Evolutionary conservation across 2,888 invertebrate species (phyloP), one percentile per base, ranked within the genome.

Genomic region (Aspidiotus destructor): DNA sequence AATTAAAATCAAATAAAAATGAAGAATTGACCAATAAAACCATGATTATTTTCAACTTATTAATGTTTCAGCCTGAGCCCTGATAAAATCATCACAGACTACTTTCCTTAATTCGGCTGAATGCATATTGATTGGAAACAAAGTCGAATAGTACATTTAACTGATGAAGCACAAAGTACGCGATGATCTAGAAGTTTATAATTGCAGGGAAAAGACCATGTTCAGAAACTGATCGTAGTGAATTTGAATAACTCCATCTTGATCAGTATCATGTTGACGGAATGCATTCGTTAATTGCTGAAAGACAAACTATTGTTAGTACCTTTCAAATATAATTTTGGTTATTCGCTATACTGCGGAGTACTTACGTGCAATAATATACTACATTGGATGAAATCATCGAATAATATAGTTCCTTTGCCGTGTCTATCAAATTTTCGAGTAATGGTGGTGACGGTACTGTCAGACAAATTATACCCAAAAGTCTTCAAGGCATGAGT

Each of bases 381-480:
- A 77, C 94, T 95, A 76, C 94, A 93, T 77, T 97, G 97, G 73
- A 98, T 97, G 77, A 98, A 98, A 78, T 99, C 98, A 80, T 99
- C 98, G 79, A 99, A 99, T 67, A 92, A 84, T 74, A 99, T 91
- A 8, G 88, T 89, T 44, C 93, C 92, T 64, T 83, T 81, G n/a
- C 94, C 94, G 75, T 86, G 87, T 72, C 97, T 83, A 79, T 98
- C 98, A 79, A 96, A 99, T 79, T 97, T 97, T 73, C 87, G 84
- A 65, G 99, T 81, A 75, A 98, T 82, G 52, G 88, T 83, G 71
- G 84, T 85, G 70, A 93, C 83, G 67, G 96, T 84, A 70, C 84
- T 83, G 74, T 94, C 92, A 0, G 92, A 89, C 48, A 99, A 79
- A 71, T 88, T 81, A 77, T 92, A 92, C 55, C 95, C 96, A 79